Evolutionary conservation across 2,888 invertebrate genomes (phyloP).

Genomic region (Psylliodes chrysocephalus): DNA sequence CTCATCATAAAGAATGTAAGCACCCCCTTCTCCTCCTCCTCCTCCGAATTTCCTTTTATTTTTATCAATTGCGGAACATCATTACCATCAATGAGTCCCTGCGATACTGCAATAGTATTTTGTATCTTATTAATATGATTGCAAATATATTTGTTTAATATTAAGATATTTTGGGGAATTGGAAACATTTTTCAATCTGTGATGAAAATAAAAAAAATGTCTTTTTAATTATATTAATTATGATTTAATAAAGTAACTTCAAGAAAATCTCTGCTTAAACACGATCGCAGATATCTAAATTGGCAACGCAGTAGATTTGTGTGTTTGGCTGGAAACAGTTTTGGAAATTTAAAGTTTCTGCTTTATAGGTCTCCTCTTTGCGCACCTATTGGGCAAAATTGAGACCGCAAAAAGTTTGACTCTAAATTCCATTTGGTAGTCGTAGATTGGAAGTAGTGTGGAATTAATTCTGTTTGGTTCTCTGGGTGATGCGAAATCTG

Average conservation of each 20-base stretch:
- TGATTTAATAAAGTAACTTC: slow-evolving; percentile 30
- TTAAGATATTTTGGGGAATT: no score
- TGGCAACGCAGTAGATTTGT: slow-evolving; percentile 48
- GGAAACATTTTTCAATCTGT: no score
- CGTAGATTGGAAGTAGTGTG: slow-evolving; percentile 29
- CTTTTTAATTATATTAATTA: no score
- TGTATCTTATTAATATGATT: no score
- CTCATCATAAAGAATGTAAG: no score
- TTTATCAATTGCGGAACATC: no score
- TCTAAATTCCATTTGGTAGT: slow-evolving; percentile 54
- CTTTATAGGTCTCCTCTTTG: slow-evolving; percentile 92
- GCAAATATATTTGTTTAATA: no score
- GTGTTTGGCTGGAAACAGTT: slow-evolving; percentile 55
- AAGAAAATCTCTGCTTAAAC: slow-evolving; percentile 15
- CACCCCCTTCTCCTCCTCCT: no score
- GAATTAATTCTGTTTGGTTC: slow-evolving; percentile 29
- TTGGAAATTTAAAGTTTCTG: slow-evolving; percentile 61
- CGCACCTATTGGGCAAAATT: slow-evolving; percentile 76
- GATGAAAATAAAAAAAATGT: no score
- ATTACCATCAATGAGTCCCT: no score
- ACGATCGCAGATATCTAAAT: slow-evolving; percentile 38
- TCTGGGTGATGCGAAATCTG: slow-evolving; percentile 28
- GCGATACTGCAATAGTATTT: no score
- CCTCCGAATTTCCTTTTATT: no score
- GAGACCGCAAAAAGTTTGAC: slow-evolving; percentile 63